Percentiles rank a stretch among this genome's conserved stretches.
Conservation (phyloP, 2,113 vertebrate species). For the Neopipo cinnamomea region DNA sequence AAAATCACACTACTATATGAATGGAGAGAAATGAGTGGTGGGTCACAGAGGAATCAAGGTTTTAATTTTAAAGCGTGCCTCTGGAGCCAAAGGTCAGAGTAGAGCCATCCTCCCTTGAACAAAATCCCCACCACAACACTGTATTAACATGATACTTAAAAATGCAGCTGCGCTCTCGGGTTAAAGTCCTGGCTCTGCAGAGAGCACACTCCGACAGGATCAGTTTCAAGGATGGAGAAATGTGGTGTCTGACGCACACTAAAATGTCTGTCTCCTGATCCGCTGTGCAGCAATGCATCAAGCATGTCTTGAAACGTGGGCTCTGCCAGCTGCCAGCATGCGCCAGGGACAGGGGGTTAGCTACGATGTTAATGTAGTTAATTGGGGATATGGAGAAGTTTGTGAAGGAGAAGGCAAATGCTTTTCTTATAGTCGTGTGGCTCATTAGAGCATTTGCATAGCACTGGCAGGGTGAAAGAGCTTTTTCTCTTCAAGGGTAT, state of each 20-base stretch:
- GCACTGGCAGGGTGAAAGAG: neutral
- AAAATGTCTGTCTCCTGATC: slow-evolving; percentile 44
- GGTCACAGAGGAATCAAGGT: neutral
- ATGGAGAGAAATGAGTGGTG: neutral
- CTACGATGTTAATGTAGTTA: neutral
- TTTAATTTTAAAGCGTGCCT: slow-evolving; percentile 26
- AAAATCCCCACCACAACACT: slow-evolving; percentile 30
- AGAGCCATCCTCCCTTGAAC: slow-evolving; percentile 10
- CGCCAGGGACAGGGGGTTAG: neutral
- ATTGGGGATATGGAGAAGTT: neutral
- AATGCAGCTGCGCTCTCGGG: slow-evolving; percentile 49
- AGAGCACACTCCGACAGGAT: slow-evolving; percentile 47
- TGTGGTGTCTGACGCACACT: slow-evolving; percentile 37
- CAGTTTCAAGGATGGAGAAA: slow-evolving; percentile 63
- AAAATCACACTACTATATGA: neutral
- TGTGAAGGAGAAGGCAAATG: slow-evolving; percentile 13
- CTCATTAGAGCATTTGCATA: neutral
- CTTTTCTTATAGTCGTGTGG: neutral
- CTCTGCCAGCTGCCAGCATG: neutral
- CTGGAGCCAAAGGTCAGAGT: slow-evolving; percentile 32
- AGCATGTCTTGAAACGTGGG: neutral
- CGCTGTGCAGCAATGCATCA: neutral
- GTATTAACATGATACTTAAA: slow-evolving; percentile 55
- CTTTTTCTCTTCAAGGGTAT: neutral
- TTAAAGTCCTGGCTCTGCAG: slow-evolving; percentile 43